Evolutionary conservation across 2,113 vertebrate genomes (phyloP), one percentile per base, ranked within the genome.

Genomic region (Centropristis striata): DNA sequence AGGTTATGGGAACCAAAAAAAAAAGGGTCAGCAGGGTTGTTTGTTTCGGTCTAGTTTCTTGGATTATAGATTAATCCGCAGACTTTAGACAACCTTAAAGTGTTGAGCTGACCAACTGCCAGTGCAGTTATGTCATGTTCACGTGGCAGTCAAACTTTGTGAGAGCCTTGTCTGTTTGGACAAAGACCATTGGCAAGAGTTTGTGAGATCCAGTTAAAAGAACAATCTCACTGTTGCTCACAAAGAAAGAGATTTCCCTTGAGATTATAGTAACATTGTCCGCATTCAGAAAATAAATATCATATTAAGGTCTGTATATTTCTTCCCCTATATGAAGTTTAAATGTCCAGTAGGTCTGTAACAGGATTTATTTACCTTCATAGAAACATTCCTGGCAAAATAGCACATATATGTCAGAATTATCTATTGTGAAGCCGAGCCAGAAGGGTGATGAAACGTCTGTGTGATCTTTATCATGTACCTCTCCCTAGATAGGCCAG

Each of bases 1-100:
- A 59, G 23, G 46, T 66, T 55, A 49, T 80, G 51, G 54, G 65
- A 85, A 76, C 44, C 47, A 69, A 80, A 58, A 69, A 80, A 58
- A 28, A 69, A 4, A 37, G 58, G 76, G 71, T 86, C 75, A 83
- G 51, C 20, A 0, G 50, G 61, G 67, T 85, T 85, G 79, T 78
- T 86, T 77, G 81, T 78, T 81, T 44, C 21, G 0, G 37, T 77
- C 71, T 71, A 63, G 44, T 65, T 41, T 82, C 21, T 69, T n/a
- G 80, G 71, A 83, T 83, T 80, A 80, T 41, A 46, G 44, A 80
- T 76, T 88, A 76, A 82, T 76, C 74, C 71, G 28, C 20, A 73
- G 50, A 71, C 14, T 36, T 80, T 69, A 51, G 44, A 55, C 58
- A 79, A 50, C 32, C 69, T 68, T 58, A 23, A 77, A 60, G 71